These are phyloP conservation scores for Picus viridis DNA, from an alignment of 2,797 vertebrate genomes.

Conservation along the genomic window DNA sequence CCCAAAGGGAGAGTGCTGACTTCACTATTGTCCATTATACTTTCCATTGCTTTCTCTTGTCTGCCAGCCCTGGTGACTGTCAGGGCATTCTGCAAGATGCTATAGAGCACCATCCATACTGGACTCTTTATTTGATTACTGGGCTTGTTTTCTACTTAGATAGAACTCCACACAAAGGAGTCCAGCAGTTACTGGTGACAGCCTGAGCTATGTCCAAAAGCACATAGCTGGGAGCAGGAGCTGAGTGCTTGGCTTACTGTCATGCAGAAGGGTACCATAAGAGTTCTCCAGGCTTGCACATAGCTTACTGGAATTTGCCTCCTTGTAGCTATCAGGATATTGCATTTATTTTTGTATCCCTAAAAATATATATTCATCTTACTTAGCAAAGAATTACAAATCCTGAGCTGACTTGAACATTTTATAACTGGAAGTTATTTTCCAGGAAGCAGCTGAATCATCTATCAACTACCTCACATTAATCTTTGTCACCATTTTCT, in stretches of 20 bases:
- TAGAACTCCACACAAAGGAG: neutral
- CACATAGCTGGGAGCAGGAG: neutral
- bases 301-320: neutral
- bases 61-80: neutral
- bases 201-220: neutral
- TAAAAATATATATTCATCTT: neutral
- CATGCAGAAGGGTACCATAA: neutral
- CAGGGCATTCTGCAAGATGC: neutral
- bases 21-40: neutral
- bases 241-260: neutral
- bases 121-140: neutral
- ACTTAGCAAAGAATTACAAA: constrained; percentile 17
- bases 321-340: neutral
- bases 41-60: neutral
- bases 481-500: neutral
- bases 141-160: neutral
- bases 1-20: neutral
- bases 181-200: neutral
- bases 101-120: neutral
- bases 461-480: neutral
- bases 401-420: neutral
- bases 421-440: neutral
- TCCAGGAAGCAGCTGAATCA: constrained; percentile 4
- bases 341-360: neutral
- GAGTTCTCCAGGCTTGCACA: neutral